These are phyloP conservation scores for Dioctria linearis DNA, from an alignment of 2,888 invertebrate genomes.

Conservation along the genomic window DNA sequence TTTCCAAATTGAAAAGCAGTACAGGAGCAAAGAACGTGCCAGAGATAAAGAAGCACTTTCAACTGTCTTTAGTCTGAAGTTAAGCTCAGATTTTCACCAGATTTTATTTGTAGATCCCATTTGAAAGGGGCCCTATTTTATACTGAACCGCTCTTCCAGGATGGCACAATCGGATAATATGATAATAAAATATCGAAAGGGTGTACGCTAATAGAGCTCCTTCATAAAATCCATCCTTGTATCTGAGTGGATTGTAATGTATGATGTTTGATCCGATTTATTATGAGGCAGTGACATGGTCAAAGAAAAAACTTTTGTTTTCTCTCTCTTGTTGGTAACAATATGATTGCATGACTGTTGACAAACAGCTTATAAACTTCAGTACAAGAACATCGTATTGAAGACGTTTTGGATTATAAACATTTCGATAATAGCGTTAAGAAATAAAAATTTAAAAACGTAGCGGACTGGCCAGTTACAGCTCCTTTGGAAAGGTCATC, in stretches of 20 bases:
- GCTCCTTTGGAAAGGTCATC: too few species aligned
- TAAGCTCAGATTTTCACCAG: constrained; percentile 56
- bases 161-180: constrained; percentile 47
- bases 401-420: too few species aligned
- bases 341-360: too few species aligned
- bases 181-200: constrained; percentile 51
- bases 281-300: background rate
- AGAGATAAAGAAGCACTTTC: constrained; percentile 56
- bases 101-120: constrained; percentile 58
- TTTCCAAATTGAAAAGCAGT: constrained; percentile 57
- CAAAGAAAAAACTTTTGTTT: too few species aligned
- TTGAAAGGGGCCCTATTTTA: constrained; percentile 43
- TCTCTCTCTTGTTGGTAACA: too few species aligned
- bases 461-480: too few species aligned
- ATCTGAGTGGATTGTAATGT: constrained; percentile 39
- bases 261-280: constrained; percentile 30
- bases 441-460: too few species aligned
- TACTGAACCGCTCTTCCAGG: background rate
- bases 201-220: constrained; percentile 39
- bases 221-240: constrained; percentile 15
- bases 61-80: constrained; percentile 54
- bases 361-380: too few species aligned
- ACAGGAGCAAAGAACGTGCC: constrained; percentile 54
- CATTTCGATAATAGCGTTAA: too few species aligned
- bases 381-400: too few species aligned